Evolutionary conservation across 2,113 vertebrate genomes (phyloP).

Genomic region (Pycnonotus jocosus): DNA sequence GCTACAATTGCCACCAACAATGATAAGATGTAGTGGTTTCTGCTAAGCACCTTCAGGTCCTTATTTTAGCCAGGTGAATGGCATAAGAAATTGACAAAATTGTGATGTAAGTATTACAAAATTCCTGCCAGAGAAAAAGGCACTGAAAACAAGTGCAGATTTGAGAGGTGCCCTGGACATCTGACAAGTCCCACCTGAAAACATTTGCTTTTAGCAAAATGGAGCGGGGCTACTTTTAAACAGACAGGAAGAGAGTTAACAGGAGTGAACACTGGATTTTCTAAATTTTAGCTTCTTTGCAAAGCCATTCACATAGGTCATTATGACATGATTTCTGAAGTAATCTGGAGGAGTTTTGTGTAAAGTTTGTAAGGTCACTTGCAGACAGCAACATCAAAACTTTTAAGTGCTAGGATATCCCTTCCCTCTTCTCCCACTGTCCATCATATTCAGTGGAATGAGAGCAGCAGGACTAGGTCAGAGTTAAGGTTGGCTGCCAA

Average conservation of each 20-base stretch:
- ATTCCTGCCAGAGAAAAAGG: not conserved
- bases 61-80: not conserved
- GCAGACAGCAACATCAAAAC: not conserved
- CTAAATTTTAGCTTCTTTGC: not conserved
- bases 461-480: not conserved
- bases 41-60: not conserved
- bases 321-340: not conserved
- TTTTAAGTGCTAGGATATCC: not conserved
- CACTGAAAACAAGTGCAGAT: not conserved
- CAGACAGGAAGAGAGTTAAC: not conserved
- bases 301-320: not conserved
- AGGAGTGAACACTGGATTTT: not conserved
- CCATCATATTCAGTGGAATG: not conserved
- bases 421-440: not conserved
- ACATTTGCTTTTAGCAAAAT: not conserved
- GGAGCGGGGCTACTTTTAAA: accelerated
- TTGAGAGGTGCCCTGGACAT: not conserved
- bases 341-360: not conserved
- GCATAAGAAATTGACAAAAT: not conserved
- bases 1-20: not conserved
- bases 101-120: not conserved
- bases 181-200: not conserved
- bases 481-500: constrained; percentile 29
- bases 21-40: not conserved
- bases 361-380: not conserved